Base-by-base conservation (phyloP, 1,140 invertebrate genomes). In the Acyrthosiphon pisum region DNA sequence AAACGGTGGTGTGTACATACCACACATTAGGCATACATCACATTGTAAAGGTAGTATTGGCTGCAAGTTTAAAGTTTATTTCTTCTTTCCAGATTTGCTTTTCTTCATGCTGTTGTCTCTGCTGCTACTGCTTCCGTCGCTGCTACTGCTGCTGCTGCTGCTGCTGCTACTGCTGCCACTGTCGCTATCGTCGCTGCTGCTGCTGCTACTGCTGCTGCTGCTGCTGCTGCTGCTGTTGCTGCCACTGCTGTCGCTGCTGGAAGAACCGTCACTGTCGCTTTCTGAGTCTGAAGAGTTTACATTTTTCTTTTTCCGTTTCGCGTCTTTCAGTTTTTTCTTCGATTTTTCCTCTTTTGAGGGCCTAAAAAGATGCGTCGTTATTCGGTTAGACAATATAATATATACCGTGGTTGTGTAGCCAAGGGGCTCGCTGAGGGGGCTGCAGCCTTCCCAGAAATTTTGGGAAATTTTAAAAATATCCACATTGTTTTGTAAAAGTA, bases 191-290 rank as follows among this genome's bases (percentile, higher is more conserved):
- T 84, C 91, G 18, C 53, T 81, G n/a, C 48, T 76, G 35, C 76
- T 53, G 11, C 60, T 50, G 23, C 48, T 89, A 30, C 90, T 90
- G 8, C 48, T 41, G 23, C 87, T 93, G 50, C 92, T 76, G 81
- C 90, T 94, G 84, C 93, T 48, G 35, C 89, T 53, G 20, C 30
- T 56, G 48, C 41, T 41, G 68, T 60, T 68, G 18, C 41, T 84
- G 26, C 68, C 93, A 50, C 93, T 88, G 92, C 86, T 94, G 93
- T 87, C n/a, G 50, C 84, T 68, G 41, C 56, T 35, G 20, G 53
- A 88, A 83, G 53, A 68, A 90, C 91, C 83, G 93, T 68, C 93
- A 23, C 90, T 60, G 56, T 35, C 41, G 22, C 60, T 50, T 11
- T 50, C 87, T 1, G 48, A 56, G 23, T 89, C 26, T 0, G 37